These are phyloP conservation scores for Seriola quinqueradiata DNA, from an alignment of 2,113 vertebrate genomes.

Conservation along the genomic window DNA sequence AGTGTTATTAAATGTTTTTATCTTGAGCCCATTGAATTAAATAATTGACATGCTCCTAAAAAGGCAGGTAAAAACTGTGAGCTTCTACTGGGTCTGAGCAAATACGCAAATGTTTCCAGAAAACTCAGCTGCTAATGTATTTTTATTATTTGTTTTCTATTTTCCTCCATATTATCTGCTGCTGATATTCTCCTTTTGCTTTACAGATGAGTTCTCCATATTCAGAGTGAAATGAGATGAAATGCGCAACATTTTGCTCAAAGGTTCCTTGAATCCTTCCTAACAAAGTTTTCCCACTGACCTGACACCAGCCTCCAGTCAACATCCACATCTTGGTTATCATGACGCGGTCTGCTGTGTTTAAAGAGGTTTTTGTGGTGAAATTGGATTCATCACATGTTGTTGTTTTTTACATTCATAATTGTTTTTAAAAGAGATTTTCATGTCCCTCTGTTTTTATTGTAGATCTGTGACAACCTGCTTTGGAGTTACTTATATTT, in stretches of 20 bases:
- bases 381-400: too few relatives aligned
- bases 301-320: background rate
- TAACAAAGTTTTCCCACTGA: background rate
- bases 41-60: too few relatives aligned
- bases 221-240: slow-evolving; percentile 57
- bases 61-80: too few relatives aligned
- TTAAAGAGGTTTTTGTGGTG: background rate
- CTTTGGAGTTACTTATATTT: too few relatives aligned
- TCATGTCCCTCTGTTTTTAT: background rate
- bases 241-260: background rate
- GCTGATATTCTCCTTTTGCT: slow-evolving; percentile 21
- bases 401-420: slow-evolving; percentile 2
- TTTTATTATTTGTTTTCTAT: background rate
- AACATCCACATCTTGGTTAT: background rate
- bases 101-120: too few relatives aligned
- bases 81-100: too few relatives aligned
- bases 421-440: background rate
- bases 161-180: too few relatives aligned
- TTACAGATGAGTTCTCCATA: slow-evolving; percentile 75
- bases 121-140: background rate
- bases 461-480: background rate
- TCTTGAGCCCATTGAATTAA: too few relatives aligned
- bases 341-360: background rate
- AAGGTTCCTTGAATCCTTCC: too few relatives aligned
- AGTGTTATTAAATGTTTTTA: background rate